Percentiles rank a stretch among this genome's conserved stretches.
Conservation (phyloP, 23 tunicate species). For the Trididemnum clinides region DNA sequence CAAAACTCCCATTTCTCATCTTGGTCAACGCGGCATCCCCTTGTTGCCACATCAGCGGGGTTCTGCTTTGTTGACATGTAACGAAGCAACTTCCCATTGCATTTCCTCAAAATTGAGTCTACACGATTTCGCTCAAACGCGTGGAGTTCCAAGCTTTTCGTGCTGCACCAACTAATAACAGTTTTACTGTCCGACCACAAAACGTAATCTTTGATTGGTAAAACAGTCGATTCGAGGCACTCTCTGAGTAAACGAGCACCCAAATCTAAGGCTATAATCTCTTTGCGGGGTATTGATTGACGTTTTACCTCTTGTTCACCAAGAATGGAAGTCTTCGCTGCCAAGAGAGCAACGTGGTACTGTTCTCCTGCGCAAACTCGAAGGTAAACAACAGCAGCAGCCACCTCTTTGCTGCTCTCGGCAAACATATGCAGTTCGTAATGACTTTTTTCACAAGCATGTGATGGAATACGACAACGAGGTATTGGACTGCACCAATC, state of each 20-base stretch:
- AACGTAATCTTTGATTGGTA: not conserved
- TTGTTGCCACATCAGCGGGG: not conserved
- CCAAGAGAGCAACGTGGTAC: not conserved
- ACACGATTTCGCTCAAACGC: not conserved
- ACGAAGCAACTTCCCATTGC: not conserved
- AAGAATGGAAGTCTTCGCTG: not conserved
- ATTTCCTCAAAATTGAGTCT: not conserved
- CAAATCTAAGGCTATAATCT: not conserved
- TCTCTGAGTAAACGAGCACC: conserved; percentile 1
- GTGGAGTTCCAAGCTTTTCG: not conserved
- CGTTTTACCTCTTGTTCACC: not conserved
- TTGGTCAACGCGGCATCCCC: not conserved
- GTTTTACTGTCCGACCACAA: not conserved
- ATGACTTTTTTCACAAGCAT: not conserved
- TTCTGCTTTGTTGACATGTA: not conserved
- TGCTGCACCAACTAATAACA: not conserved
- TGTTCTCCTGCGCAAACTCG: not conserved
- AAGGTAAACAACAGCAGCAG: not conserved
- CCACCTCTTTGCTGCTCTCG: not conserved
- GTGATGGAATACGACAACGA: not conserved
- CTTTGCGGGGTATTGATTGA: not conserved
- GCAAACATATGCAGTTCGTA: not conserved
- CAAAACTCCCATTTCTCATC: no score
- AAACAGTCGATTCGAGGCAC: not conserved
- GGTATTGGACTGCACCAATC: no score